Base-by-base conservation (phyloP, 2,113 vertebrate genomes). In the Azemiops feae region DNA sequence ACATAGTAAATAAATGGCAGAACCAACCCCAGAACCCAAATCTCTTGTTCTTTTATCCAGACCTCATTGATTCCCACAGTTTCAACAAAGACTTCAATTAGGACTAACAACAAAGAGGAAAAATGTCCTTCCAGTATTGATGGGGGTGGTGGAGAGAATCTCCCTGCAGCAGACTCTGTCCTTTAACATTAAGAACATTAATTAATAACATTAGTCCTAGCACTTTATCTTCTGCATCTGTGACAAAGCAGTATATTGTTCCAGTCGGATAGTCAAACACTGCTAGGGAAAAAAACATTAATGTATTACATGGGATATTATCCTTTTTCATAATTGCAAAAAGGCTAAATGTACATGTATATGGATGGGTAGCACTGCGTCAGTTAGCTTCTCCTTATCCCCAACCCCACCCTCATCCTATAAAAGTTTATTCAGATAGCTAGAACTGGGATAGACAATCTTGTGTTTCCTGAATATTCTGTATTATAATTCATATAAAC, bases 141-240 rank as follows among this genome's bases (percentile, higher is more conserved):
- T 43, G 53, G 34, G 74, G 74, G 74, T 0, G 7, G 74, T 39
- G 39, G 5, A 89, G 88, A 30, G 57, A 91, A 91, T 91, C 85
- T 54, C 96, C 94, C 95, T 92, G 91, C 89, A 93, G 55, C 47
- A 60, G 50, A 81, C n/a, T 14, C 22, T 45, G 27, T 86, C 74
- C 86, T 85, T 88, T 85, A 57, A 54, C 54, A 93, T 96, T 95
- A 1, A 0, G 52, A 94, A 87, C 54, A 57, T 58, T 93, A 95
- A 93, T 95, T 95, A 93, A 43, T 95, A 94, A 92, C 92, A 94
- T 95, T 95, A 93, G 91, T 60, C 85, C 39, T 92, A 39, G 89
- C 91, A 91, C 93, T 96, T 96, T 94, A 95, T 95, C 92, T 97
- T 89, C 92, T 86, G 92, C n/a, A 18, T 57, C 91, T 94, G 52